These are phyloP conservation scores for Cylas formicarius DNA, from an alignment of 1,140 invertebrate genomes.

Conservation along the genomic window DNA sequence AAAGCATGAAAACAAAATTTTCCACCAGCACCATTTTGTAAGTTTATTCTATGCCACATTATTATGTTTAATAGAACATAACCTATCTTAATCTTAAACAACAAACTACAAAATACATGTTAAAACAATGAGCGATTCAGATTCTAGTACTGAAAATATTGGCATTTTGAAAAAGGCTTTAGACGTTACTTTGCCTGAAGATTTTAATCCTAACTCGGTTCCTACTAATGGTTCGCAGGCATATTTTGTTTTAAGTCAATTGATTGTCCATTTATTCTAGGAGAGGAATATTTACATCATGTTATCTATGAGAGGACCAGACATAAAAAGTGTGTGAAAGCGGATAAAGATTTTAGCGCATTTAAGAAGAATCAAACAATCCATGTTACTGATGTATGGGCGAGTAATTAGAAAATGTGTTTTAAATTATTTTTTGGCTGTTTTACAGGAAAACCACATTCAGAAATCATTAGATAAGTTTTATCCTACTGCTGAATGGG, in stretches of 20 bases:
- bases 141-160: conserved; percentile 21
- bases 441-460: conserved; percentile 16
- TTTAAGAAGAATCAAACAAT: conserved; percentile 30
- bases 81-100: too few relatives aligned
- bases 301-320: conserved; percentile 37
- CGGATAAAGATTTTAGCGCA: conserved; percentile 28
- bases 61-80: too few relatives aligned
- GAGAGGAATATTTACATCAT: conserved; percentile 39
- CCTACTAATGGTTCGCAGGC: conserved; percentile 37
- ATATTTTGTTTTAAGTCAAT: conserved; percentile 6
- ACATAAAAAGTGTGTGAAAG: conserved; percentile 27
- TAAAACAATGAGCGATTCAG: conserved; percentile 14
- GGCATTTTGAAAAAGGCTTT: conserved; percentile 32
- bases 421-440: conserved; percentile 5
- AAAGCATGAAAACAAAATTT: too few relatives aligned
- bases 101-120: too few relatives aligned
- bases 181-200: conserved; percentile 33
- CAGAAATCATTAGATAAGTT: conserved; percentile 27
- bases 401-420: conserved; percentile 1
- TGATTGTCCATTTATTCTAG: conserved; percentile 20
- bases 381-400: conserved; percentile 5
- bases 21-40: too few relatives aligned
- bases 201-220: conserved; percentile 37
- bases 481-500: conserved; percentile 38
- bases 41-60: too few relatives aligned